phyloP scores from a whole-genome alignment of 2,113 vertebrate species.

The Cyanocitta stelleri region DNA sequence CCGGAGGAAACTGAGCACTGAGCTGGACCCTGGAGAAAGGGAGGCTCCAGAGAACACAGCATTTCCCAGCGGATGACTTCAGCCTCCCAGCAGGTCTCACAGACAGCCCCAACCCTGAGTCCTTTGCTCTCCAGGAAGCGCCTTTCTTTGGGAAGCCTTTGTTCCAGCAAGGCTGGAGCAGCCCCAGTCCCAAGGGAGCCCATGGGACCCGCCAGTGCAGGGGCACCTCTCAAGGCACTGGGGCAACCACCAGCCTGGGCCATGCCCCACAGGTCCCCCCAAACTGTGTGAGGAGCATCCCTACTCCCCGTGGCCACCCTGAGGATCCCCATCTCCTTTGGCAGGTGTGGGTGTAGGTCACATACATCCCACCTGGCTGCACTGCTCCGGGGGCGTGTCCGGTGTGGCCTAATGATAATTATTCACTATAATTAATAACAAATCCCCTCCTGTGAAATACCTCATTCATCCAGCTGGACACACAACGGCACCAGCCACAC shows the following conservation, averaged over 20 bases:
- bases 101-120: background rate
- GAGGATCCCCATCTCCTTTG: background rate
- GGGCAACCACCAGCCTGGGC: background rate
- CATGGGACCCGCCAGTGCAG: accelerated
- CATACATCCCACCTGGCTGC: background rate
- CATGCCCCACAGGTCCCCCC: background rate
- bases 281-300: background rate
- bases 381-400: accelerated
- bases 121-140: slow-evolving; percentile 42
- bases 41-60: background rate
- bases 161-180: background rate
- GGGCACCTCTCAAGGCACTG: background rate
- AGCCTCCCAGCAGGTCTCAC: background rate
- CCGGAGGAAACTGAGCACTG: background rate
- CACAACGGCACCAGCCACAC: accelerated
- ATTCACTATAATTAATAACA: background rate
- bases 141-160: slow-evolving; percentile 52
- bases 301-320: accelerated
- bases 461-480: background rate
- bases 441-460: background rate
- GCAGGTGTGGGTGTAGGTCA: accelerated
- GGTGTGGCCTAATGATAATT: background rate
- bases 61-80: slow-evolving; percentile 49
- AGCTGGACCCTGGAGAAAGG: background rate
- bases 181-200: background rate